Base-by-base conservation (phyloP, 2,797 vertebrate species). In the Botia kubotai region DNA sequence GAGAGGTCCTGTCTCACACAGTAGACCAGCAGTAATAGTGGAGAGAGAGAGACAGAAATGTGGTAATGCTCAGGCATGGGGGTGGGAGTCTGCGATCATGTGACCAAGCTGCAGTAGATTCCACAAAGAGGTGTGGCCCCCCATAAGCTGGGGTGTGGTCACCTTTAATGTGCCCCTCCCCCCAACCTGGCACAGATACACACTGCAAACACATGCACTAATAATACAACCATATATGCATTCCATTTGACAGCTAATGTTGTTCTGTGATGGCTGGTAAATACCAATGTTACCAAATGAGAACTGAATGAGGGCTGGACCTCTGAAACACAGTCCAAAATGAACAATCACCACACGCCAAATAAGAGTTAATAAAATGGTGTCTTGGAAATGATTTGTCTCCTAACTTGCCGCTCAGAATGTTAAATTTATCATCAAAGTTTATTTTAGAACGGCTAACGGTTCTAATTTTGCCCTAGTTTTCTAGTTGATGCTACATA, bases 131-230 rank as follows among this genome's bases (percentile, higher is more conserved):
- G 94, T 91, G 93, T 92, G 93, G 91, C 89, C 83, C 75, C 82
- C 90, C 90, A 93, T 92, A 92, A 91, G 90, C 11, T 80, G 57
- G 92, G 94, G 93, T 93, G 93, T 93, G 93, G 92, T 90, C 81
- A 79, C 17, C 29, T 58, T 67, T 16, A 43, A 80, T 78, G 33
- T 79, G 82, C 71, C 74, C 83, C 63, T 81, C 65, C 39, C 36
- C 82, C 81, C 86, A 66, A 87, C 71, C 80, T 83, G 67, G 57
- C 70, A 29, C 36, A 0, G 43, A 69, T 57, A 66, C 52, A 66
- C 73, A 82, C 55, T 33, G 72, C 26, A 78, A 75, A 82, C 65
- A 58, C 33, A n/a, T 16, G n/a, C 16, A 58, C 14, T 53, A 12
- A 62, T 16, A 53, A 50, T 66, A 62, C 4, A 70, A 74, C 75